Percentiles rank a stretch among this genome's conserved stretches.
Evolutionary conservation across 2,113 vertebrate genomes (phyloP).

Genomic region (Narcine bancroftii): DNA sequence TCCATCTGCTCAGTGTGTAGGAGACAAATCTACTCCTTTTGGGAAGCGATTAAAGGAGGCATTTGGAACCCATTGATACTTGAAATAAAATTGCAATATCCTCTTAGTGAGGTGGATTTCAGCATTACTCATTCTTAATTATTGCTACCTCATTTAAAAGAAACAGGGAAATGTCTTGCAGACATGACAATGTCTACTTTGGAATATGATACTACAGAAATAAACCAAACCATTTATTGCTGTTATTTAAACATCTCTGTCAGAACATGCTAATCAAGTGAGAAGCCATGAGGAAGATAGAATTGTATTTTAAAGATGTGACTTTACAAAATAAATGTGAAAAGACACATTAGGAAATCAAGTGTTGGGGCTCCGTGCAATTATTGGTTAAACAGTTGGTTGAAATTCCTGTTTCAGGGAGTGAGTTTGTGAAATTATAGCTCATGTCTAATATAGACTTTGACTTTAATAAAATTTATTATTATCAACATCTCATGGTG

Average conservation of each 20-base stretch:
- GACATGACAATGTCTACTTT: not conserved
- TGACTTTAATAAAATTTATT: not conserved
- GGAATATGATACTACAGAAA: not conserved
- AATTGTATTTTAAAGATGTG: not conserved
- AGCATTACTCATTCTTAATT: not conserved
- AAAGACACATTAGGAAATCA: not conserved
- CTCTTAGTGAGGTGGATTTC: not conserved
- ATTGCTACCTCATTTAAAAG: not conserved
- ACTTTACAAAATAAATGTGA: not conserved
- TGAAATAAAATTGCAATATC: not conserved
- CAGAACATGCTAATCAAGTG: not conserved
- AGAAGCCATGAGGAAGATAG: not conserved
- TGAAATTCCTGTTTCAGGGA: not conserved
- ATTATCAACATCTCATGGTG: too few relatives aligned
- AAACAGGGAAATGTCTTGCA: not conserved
- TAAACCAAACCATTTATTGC: not conserved
- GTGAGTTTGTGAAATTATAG: not conserved
- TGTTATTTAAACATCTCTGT: constrained; percentile 4
- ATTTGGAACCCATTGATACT: not conserved
- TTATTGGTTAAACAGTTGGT: not conserved
- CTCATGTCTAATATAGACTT: not conserved
- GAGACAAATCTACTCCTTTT: not conserved
- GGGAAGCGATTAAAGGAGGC: not conserved
- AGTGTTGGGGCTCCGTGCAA: not conserved
- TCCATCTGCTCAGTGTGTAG: not conserved